A percentile compares a stretch with the other conserved stretches of the same genome.
Evolutionary conservation across 2,113 vertebrate species (phyloP).

Genomic region (Brachionichthys hirsutus): DNA sequence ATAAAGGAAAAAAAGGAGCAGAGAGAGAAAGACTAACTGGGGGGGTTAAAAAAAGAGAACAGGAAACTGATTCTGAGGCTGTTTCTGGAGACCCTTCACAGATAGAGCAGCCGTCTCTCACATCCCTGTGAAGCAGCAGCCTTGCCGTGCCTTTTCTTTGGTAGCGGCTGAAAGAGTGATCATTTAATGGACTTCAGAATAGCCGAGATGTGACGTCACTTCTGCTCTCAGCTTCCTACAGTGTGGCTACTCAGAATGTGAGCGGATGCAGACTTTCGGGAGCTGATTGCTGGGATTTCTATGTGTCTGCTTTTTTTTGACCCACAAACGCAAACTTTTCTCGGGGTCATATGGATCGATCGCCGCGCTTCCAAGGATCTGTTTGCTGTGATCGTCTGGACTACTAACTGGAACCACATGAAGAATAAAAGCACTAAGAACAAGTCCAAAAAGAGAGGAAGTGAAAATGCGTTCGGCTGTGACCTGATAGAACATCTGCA

Average conservation of each 20-base stretch:
- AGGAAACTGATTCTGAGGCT: conserved; percentile 70
- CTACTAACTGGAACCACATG: conserved; percentile 84
- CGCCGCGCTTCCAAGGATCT: conserved; percentile 40
- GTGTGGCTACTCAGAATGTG: conserved; percentile 71
- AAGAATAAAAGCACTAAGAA: conserved; percentile 99
- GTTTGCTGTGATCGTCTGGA: conserved; percentile 64
- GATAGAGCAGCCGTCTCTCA: conserved; percentile 51
- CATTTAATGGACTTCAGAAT: conserved; percentile 40
- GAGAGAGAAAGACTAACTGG: conserved; percentile 48
- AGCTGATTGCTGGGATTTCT: conserved; percentile 60
- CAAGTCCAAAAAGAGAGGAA: conserved; percentile 94
- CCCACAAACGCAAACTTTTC: conserved; percentile 23
- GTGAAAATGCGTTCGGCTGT: conserved; percentile 90
- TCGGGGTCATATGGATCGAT: conserved; percentile 65
- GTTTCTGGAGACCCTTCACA: conserved; percentile 62
- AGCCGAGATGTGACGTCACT: conserved; percentile 70
- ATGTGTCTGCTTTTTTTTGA: conserved; percentile 52
- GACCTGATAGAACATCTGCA: conserved; percentile 95
- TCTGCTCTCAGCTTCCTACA: conserved; percentile 63
- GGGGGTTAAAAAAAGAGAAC: conserved; percentile 61
- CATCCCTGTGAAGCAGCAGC: conserved; percentile 17
- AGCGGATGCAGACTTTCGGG: conserved; percentile 73
- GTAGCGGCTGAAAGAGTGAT: conserved; percentile 22
- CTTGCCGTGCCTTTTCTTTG: conserved; percentile 16
- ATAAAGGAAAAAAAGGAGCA: conserved; percentile 51